These are phyloP conservation scores for Fragum whitleyi DNA, from an alignment of 2,888 invertebrate species.

Conservation along the genomic window DNA sequence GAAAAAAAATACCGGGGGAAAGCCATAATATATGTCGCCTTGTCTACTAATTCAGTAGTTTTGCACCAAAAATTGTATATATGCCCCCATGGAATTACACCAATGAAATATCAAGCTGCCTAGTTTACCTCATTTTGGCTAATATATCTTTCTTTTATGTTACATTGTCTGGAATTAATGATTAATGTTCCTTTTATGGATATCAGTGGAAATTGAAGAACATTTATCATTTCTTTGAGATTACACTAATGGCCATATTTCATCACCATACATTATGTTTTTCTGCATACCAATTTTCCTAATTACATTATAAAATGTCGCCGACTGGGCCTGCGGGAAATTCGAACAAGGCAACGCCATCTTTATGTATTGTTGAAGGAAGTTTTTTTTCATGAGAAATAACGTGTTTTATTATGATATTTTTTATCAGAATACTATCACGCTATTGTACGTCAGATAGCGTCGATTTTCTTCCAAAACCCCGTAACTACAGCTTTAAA, in stretches of 20 bases:
- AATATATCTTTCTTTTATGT: neutral
- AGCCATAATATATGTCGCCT: no score
- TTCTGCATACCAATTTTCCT: neutral
- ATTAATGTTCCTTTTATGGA: neutral
- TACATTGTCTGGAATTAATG: neutral
- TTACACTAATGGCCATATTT: constrained; percentile 7
- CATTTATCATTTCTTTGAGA: constrained; percentile 11
- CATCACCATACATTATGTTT: constrained; percentile 1
- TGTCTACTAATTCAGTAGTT: no score
- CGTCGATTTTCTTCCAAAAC: no score
- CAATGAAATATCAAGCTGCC: neutral
- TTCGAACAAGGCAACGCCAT: neutral
- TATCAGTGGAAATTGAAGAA: neutral
- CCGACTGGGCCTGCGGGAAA: neutral
- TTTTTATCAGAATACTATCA: no score
- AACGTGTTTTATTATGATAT: no score
- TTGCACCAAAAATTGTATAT: neutral
- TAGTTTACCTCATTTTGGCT: neutral
- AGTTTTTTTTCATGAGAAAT: no score
- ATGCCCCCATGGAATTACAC: neutral
- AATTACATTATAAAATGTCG: constrained; percentile 10
- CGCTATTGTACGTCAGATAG: no score
- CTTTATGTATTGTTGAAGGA: neutral
- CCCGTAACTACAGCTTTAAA: no score
- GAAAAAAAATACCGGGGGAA: no score